Evolutionary conservation across 2,888 invertebrate species (phyloP), one percentile per base, ranked within the genome.

Genomic region (Callimorpha dominula): DNA sequence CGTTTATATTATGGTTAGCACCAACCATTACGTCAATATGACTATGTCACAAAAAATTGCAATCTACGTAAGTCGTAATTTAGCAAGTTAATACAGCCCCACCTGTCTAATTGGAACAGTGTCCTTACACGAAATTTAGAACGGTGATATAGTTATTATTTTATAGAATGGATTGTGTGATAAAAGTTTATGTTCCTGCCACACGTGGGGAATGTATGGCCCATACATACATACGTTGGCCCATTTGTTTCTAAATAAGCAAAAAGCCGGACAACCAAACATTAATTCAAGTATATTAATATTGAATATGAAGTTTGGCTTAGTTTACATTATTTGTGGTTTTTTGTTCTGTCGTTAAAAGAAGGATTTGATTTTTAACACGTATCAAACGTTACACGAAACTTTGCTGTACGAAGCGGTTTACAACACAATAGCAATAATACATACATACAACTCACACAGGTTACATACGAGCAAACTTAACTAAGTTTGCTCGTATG

Each of bases 41-140:
- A 31, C 1, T 6, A 12, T 49, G 49, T n/a, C 20, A 31, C 14
- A 49, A 65, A 65, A 65, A 65, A 49, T 49, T 14, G 9, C 31
- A 8, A 49, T 40, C 31, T 8, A 49, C 1, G 14, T 65, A 31
- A n/a, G 15, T 65, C 4, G 8, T 49, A 50, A 12, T 31, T 31
- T 20, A 60, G 31, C 14, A 1, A 60, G 31, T 60, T 1, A 12
- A 42, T 65, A 46, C 20, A 31, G 31, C 31, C 17, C 15, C n/a
- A 65, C 65, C 43, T 20, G 65, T 31, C 49, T 14, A 65, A 65
- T 50, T 50, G 31, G 15, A 31, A 20, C 49, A 50, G 65, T 65
- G 65, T 65, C 65, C 65, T 65, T 65, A 65, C 31, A 50, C 20
- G 15, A 50, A 49, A 50, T 31, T 31, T 31, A 65, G 49, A 40